A percentile compares a stretch with the other conserved stretches of the same genome.
Evolutionary conservation across 2,888 invertebrate genomes (phyloP).

Genomic region (Brassicogethes aeneus): DNA sequence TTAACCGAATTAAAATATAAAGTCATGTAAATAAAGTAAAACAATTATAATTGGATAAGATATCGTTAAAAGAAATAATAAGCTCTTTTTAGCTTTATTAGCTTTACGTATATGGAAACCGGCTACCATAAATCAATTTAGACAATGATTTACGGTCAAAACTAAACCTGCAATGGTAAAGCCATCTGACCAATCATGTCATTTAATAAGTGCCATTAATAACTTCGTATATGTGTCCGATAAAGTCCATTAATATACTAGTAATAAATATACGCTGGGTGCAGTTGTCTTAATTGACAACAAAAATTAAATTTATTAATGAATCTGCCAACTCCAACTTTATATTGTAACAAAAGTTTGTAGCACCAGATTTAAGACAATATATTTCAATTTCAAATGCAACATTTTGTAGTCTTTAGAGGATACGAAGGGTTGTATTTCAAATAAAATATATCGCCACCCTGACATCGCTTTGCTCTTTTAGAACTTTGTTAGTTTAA

Average conservation of each 20-base stretch:
- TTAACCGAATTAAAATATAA: too few species aligned
- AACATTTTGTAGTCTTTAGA: background rate
- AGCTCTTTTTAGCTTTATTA: too few species aligned
- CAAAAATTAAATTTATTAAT: conserved; percentile 1
- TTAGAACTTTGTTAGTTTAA: too few species aligned
- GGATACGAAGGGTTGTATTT: background rate
- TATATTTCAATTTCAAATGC: background rate
- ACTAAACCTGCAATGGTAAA: conserved; percentile 17
- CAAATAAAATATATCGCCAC: background rate
- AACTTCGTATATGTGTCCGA: conserved; percentile 15
- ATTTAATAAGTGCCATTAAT: conserved; percentile 21
- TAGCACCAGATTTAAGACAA: background rate
- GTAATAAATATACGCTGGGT: background rate
- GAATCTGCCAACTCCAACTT: too few species aligned
- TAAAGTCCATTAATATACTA: conserved; percentile 17
- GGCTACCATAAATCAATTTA: conserved; percentile 21
- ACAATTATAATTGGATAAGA: too few species aligned
- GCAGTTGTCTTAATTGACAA: background rate
- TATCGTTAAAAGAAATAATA: too few species aligned
- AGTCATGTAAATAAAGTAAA: too few species aligned
- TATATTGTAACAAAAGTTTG: background rate
- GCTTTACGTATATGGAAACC: too few species aligned
- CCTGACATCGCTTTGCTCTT: background rate
- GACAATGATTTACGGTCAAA: conserved; percentile 21
- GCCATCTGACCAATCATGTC: conserved; percentile 15